Conservation (phyloP, 1,140 invertebrate genomes). For the Rhyzopertha dominica region DNA sequence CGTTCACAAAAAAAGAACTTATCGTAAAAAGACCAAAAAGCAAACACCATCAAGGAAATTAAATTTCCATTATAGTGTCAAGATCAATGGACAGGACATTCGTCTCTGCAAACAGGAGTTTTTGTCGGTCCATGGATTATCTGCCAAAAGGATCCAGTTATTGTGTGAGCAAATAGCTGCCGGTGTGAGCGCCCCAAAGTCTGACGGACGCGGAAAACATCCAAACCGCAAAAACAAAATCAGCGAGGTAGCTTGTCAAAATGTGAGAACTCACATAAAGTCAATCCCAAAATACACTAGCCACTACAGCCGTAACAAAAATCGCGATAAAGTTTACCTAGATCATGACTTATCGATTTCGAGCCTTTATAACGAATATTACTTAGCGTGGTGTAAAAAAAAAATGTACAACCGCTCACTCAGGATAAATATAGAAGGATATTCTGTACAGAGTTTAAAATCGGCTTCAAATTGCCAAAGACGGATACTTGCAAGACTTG, state of each 20-base stretch:
- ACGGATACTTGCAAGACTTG: conserved; percentile 11
- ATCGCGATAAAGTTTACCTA: conserved; percentile 11
- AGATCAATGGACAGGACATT: background rate
- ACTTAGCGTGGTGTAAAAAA: conserved; percentile 7
- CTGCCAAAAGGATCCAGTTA: too few relatives aligned
- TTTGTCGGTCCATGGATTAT: conserved; percentile 3
- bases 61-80: conserved; percentile 1
- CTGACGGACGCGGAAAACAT: too few relatives aligned
- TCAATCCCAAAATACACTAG: conserved; percentile 15
- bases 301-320: conserved; percentile 16
- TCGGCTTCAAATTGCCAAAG: conserved; percentile 17
- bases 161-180: too few relatives aligned
- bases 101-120: conserved; percentile 4
- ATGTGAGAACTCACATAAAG: too few relatives aligned
- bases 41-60: background rate
- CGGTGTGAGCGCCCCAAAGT: too few relatives aligned
- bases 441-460: conserved; percentile 13
- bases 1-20: background rate
- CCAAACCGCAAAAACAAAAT: too few relatives aligned
- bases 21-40: conserved; percentile 8
- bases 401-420: conserved; percentile 5
- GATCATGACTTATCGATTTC: conserved; percentile 13
- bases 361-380: conserved; percentile 10
- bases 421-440: conserved; percentile 8
- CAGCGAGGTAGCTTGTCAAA: too few relatives aligned